Percentiles rank a stretch among this genome's conserved stretches.
These are phyloP conservation scores for Clunio marinus DNA, from an alignment of 2,888 invertebrate species.

Conservation along the genomic window DNA sequence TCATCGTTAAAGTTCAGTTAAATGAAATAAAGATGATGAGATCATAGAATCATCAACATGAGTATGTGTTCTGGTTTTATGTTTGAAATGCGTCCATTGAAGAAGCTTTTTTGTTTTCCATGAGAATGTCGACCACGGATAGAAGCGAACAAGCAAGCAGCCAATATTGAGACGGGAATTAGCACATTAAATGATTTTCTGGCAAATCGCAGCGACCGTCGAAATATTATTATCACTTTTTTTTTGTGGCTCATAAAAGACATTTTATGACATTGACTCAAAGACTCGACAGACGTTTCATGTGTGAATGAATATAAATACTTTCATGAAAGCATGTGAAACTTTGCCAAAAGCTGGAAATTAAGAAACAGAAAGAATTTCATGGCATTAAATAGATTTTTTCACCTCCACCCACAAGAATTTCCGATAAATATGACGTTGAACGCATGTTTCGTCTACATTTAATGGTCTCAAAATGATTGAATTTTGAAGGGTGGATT, in stretches of 20 bases:
- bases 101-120: too few species aligned
- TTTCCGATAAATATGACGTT: background rate
- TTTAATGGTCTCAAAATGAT: constrained; percentile 28
- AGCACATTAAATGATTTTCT: constrained; percentile 33
- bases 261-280: background rate
- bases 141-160: too few species aligned
- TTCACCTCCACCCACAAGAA: background rate
- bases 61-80: background rate
- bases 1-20: constrained; percentile 36
- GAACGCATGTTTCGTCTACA: constrained; percentile 2
- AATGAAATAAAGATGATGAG: constrained; percentile 37
- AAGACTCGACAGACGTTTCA: background rate
- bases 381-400: background rate
- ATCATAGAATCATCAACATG: background rate
- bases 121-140: too few species aligned
- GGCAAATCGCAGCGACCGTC: background rate
- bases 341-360: too few species aligned
- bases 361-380: too few species aligned
- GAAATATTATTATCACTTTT: constrained; percentile 34
- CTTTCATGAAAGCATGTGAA: too few species aligned
- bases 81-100: constrained; percentile 17
- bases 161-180: constrained; percentile 23
- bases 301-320: background rate
- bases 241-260: constrained; percentile 32
- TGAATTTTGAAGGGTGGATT: constrained; percentile 27